Percentiles rank a stretch among this genome's conserved stretches.
These are phyloP conservation scores for Podarcis raffonei DNA, from an alignment of 2,113 vertebrate species.

Conservation along the genomic window DNA sequence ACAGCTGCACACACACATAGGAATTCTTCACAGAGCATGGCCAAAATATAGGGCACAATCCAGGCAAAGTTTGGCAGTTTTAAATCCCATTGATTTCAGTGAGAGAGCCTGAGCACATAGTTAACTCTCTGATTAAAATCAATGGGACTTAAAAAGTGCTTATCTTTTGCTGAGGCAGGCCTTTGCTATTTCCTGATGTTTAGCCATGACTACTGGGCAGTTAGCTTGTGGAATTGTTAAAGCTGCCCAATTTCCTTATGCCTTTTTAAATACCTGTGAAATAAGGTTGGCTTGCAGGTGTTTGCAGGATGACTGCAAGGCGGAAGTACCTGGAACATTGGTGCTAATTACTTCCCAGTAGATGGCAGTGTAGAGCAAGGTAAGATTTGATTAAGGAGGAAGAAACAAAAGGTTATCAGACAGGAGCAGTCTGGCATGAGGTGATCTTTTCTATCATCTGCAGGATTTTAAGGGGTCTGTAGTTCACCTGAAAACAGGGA, in stretches of 20 bases:
- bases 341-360: background rate
- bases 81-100: background rate
- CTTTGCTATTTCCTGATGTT: background rate
- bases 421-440: background rate
- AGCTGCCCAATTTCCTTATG: background rate
- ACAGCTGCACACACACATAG: background rate
- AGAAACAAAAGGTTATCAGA: background rate
- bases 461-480: background rate
- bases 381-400: background rate
- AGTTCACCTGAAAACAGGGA: background rate
- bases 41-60: background rate
- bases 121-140: background rate
- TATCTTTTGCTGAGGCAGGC: background rate
- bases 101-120: background rate
- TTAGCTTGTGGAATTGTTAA: background rate
- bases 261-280: background rate
- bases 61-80: background rate
- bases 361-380: constrained; percentile 35
- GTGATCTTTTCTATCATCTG: background rate
- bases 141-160: background rate
- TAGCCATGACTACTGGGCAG: background rate
- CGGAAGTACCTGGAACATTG: background rate
- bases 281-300: background rate
- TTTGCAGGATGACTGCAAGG: background rate
- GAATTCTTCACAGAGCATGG: background rate